Conservation (phyloP, 2,113 vertebrate species). For the Ramphastos sulfuratus region DNA sequence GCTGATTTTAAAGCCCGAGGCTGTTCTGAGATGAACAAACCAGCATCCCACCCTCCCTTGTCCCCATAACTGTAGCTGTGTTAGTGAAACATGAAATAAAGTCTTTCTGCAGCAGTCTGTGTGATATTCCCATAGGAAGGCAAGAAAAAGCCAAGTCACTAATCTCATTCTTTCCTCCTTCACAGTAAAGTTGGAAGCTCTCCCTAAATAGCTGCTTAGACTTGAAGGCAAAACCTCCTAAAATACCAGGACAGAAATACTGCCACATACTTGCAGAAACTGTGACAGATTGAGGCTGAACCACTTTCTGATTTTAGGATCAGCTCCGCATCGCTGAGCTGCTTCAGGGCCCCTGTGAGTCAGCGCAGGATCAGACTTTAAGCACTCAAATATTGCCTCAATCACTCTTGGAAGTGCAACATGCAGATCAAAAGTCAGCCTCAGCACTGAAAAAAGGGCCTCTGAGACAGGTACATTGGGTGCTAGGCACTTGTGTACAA, state of each 20-base stretch:
- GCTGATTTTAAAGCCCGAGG: background rate
- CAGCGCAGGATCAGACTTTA: background rate
- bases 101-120: conserved; percentile 12
- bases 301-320: background rate
- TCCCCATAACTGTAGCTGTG: background rate
- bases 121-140: background rate
- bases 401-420: background rate
- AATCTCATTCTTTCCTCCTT: background rate
- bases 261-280: background rate
- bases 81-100: conserved; percentile 35
- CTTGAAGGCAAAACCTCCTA: background rate
- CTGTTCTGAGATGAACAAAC: background rate
- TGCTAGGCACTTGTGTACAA: background rate
- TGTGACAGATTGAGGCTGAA: background rate
- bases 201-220: background rate
- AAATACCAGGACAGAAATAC: background rate
- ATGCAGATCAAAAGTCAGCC: background rate
- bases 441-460: background rate
- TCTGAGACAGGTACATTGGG: background rate
- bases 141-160: background rate
- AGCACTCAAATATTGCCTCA: background rate
- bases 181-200: background rate
- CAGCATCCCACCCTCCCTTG: background rate
- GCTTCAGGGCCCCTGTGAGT: background rate
- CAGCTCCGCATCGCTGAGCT: background rate